A percentile compares a stretch with the other conserved stretches of the same genome.
phyloP scores from a whole-genome alignment of 1,140 invertebrate genomes.

The Macrobrachium rosenbergii region DNA sequence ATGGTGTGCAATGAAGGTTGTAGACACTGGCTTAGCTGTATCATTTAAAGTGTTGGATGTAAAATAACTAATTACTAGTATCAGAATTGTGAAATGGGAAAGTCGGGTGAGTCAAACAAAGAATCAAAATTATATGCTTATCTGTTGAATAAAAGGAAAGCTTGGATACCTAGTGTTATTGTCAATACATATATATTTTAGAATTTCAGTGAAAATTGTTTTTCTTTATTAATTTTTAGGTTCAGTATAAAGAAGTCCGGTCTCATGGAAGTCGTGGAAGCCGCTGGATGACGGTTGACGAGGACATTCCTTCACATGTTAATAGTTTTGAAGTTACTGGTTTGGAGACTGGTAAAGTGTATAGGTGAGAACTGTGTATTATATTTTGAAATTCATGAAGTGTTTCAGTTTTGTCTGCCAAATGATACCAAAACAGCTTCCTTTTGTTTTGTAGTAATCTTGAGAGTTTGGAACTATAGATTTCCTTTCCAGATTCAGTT shows the following conservation, averaged over 20 bases:
- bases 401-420: not conserved
- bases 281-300: slow-evolving; percentile 85
- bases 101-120: no score
- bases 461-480: no score
- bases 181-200: not conserved
- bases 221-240: slow-evolving; percentile 60
- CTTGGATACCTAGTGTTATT: no score
- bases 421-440: no score
- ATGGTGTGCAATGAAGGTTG: not conserved
- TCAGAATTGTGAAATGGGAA: not conserved
- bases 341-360: slow-evolving; percentile 79
- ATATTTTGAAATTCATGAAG: slow-evolving; percentile 2
- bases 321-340: slow-evolving; percentile 83
- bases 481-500: not conserved
- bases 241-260: slow-evolving; percentile 40
- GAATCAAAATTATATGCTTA: no score
- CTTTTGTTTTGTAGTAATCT: not conserved
- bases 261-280: slow-evolving; percentile 70
- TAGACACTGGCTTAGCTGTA: not conserved
- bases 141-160: no score
- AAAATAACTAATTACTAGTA: not conserved
- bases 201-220: not conserved
- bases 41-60: not conserved
- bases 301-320: slow-evolving; percentile 83
- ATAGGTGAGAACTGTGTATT: slow-evolving; percentile 72